phyloP scores from a whole-genome alignment of 2,888 invertebrate species.

The Microctonus hyperodae region DNA sequence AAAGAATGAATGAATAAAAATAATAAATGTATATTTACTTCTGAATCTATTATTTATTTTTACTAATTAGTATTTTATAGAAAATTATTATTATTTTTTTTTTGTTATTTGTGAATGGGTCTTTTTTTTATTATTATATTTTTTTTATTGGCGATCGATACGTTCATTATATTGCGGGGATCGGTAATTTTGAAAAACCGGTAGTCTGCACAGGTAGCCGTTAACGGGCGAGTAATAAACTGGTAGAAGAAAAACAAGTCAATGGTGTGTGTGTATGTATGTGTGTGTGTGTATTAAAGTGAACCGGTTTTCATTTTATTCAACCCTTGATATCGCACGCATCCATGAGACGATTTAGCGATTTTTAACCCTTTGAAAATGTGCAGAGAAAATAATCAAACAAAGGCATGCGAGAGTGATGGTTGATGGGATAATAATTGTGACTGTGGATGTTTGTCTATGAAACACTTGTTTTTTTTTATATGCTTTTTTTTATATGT shows the following conservation, averaged over 20 bases:
- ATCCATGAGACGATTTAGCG: background rate
- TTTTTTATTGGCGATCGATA: slow-evolving; percentile 6
- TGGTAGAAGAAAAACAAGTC: slow-evolving; percentile 24
- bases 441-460: background rate
- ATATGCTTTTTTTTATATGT: background rate
- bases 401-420: background rate
- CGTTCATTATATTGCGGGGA: background rate
- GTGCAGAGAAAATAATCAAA: background rate
- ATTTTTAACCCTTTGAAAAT: slow-evolving; percentile 6
- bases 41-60: background rate
- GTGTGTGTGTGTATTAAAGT: too few species aligned
- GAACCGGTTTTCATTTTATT: slow-evolving; percentile 28
- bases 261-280: background rate
- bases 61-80: background rate
- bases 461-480: background rate
- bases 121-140: background rate
- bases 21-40: background rate
- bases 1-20: background rate
- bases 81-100: slow-evolving; percentile 6
- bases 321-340: slow-evolving; percentile 11
- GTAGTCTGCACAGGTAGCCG: slow-evolving; percentile 29
- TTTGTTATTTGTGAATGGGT: background rate
- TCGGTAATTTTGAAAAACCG: slow-evolving; percentile 20
- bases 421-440: background rate
- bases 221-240: slow-evolving; percentile 24